Evolutionary conservation across 2,797 vertebrate genomes (phyloP), one percentile per base, ranked within the genome.

Genomic region (Zenarchopterus dispar): DNA sequence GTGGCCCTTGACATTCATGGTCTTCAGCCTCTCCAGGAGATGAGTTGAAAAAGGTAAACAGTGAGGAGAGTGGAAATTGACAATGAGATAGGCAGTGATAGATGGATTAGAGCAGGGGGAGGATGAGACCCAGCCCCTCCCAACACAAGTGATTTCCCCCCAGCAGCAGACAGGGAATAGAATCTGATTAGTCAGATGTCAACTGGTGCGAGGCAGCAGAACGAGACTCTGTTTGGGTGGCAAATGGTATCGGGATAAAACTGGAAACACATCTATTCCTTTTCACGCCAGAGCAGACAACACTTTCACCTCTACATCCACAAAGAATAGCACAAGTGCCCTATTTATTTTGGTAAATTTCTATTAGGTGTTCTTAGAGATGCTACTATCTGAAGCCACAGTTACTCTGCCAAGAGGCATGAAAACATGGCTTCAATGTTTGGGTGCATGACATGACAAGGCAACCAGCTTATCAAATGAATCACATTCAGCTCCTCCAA

Each of bases 111-210:
- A 78, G 76, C 62, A 70, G 51, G 67, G 59, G 43, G 71, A 80
- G 71, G 72, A 17, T 41, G 59, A 78, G 61, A 70, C 72, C 39
- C 50, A 28, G 23, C 19, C 77, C 54, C 63, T 48, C 33, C 31
- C 43, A 17, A 22, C 62, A 2, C 13, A 79, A 88, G 83, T 78
- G 83, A 86, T 82, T 89, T 84, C 73, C 64, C 57, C 68, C 73
- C 67, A 31, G 77, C 70, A 64, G 84, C 83, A 84, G 84, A 81
- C 70, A 80, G 86, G 89, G 82, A 92, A 89, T 88, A 79, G 75
- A 90, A 89, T 92, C 90, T 91, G 92, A 92, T 93, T 92, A 92
- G 91, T 90, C 89, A 91, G 90, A 91, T 85, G 87, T 92, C 90
- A 90, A 87, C 85, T 68, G 85, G 88, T 87, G 88, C 88, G 65